phyloP scores from a whole-genome alignment of 2,888 invertebrate species.

The Apotomis betuletana region DNA sequence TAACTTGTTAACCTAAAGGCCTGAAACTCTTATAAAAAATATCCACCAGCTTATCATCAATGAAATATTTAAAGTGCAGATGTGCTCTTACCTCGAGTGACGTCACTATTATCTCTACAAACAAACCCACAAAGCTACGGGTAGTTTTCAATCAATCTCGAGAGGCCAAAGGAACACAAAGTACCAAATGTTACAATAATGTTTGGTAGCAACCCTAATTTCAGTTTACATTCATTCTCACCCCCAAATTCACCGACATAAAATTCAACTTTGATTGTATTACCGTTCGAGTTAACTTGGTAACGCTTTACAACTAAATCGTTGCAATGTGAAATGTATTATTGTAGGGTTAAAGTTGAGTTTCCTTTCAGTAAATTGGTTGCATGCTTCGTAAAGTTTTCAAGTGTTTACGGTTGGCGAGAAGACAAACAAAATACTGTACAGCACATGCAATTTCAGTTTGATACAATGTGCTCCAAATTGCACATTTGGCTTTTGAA shows the following conservation, averaged over 20 bases:
- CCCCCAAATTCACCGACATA: background rate
- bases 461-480: slow-evolving; percentile 25
- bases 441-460: slow-evolving; percentile 45
- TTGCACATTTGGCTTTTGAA: slow-evolving; percentile 29
- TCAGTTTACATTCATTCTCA: background rate
- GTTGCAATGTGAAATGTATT: background rate
- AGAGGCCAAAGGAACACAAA: slow-evolving; percentile 58
- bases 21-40: background rate
- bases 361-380: slow-evolving; percentile 31
- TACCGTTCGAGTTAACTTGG: slow-evolving; percentile 24
- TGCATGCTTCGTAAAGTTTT: slow-evolving; percentile 40
- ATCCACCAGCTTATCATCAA: slow-evolving; percentile 13
- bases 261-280: background rate
- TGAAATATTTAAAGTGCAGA: slow-evolving; percentile 56
- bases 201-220: slow-evolving; percentile 35
- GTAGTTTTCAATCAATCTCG: slow-evolving; percentile 78
- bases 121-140: slow-evolving; percentile 72
- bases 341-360: background rate
- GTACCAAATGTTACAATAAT: slow-evolving; percentile 70
- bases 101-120: slow-evolving; percentile 74
- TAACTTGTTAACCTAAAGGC: slow-evolving; percentile 3
- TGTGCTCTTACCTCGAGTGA: slow-evolving; percentile 67
- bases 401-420: slow-evolving; percentile 56
- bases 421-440: slow-evolving; percentile 54
- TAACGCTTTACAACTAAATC: background rate